These are phyloP conservation scores for Odontothrips loti DNA, from an alignment of 2,888 invertebrate species.

Conservation along the genomic window DNA sequence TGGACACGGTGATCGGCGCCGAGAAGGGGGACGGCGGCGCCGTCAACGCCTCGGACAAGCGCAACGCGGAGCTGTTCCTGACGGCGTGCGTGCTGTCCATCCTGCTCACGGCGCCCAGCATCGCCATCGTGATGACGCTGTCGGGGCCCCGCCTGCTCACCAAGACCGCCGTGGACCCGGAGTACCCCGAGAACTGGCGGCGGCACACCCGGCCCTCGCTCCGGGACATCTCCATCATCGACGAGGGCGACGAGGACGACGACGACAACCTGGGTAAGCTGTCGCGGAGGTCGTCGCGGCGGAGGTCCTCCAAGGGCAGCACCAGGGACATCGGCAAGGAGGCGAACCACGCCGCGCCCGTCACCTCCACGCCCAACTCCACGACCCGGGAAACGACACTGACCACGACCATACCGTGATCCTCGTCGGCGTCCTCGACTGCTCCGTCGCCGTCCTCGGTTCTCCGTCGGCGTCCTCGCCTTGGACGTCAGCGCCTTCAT, in stretches of 20 bases:
- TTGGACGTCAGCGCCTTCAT: too few species aligned
- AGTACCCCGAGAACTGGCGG: constrained; percentile 62
- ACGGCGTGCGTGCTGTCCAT: constrained; percentile 77
- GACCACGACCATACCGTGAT: neutral
- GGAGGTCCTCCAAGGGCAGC: neutral
- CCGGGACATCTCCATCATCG: constrained; percentile 80
- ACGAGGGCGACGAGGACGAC: constrained; percentile 72
- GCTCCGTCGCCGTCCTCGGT: too few species aligned
- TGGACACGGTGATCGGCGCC: constrained; percentile 50
- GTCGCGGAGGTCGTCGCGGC: constrained; percentile 4
- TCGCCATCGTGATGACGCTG: constrained; percentile 76
- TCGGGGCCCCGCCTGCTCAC: constrained; percentile 71
- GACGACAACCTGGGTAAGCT: constrained; percentile 35
- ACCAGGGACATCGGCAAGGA: neutral
- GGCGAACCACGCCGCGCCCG: neutral
- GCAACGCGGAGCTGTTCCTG: constrained; percentile 65
- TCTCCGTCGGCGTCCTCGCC: too few species aligned
- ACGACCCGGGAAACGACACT: neutral
- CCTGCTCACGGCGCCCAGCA: constrained; percentile 76
- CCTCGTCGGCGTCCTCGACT: neutral
- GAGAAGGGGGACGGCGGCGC: constrained; percentile 26
- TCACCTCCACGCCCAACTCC: neutral
- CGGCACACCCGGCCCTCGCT: constrained; percentile 77
- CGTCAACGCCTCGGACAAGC: constrained; percentile 41
- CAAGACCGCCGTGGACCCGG: constrained; percentile 57